A percentile compares a stretch with the other conserved stretches of the same genome.
Conservation (phyloP, 2,113 vertebrate genomes). For the Seriola quinqueradiata region DNA sequence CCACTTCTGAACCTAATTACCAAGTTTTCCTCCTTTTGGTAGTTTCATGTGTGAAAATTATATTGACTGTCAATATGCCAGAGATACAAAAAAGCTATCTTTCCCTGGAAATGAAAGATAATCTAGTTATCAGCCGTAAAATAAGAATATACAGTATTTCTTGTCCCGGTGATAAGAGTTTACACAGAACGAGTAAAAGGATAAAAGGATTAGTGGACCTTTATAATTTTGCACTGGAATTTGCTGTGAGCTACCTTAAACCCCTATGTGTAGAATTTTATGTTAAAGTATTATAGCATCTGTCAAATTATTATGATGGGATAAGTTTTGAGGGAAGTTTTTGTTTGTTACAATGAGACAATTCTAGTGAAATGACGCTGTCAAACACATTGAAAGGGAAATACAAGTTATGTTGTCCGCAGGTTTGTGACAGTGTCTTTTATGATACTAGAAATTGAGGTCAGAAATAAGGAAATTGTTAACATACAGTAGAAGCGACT, state of each 20-base stretch:
- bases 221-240: conserved; percentile 29
- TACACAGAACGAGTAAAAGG: conserved; percentile 36
- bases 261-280: neutral
- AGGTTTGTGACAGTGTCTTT: too few species aligned
- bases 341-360: too few species aligned
- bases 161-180: conserved; percentile 38
- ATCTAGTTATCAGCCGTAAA: conserved; percentile 52
- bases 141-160: conserved; percentile 38
- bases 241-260: conserved; percentile 36
- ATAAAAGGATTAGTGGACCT: conserved; percentile 38
- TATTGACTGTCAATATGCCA: conserved; percentile 41
- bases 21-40: conserved; percentile 12
- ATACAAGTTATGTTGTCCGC: too few species aligned
- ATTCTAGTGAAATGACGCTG: too few species aligned
- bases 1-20: conserved; percentile 28
- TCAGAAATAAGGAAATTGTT: too few species aligned
- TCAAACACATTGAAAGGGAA: too few species aligned
- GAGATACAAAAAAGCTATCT: conserved; percentile 28
- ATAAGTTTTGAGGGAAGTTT: neutral
- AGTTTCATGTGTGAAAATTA: conserved; percentile 33
- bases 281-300: neutral
- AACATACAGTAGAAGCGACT: too few species aligned
- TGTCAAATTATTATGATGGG: conserved; percentile 29
- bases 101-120: conserved; percentile 57
- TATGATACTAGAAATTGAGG: too few species aligned